Percentiles rank a stretch among this genome's conserved stretches.
phyloP scores from a whole-genome alignment of 2,888 invertebrate genomes.

The Xylota sylvarum region DNA sequence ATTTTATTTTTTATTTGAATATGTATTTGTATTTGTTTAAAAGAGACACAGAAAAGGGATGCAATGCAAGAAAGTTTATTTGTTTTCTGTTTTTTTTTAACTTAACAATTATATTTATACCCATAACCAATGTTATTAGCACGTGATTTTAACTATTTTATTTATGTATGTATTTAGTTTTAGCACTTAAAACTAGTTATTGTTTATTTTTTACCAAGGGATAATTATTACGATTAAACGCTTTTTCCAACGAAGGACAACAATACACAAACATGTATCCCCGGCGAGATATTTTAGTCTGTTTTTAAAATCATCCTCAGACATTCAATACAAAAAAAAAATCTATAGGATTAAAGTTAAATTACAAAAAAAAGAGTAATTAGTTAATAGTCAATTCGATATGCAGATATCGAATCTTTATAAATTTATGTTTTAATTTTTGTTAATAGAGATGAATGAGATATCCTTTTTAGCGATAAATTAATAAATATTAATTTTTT shows the following conservation, averaged over 20 bases:
- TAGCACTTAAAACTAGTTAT: constrained; percentile 19
- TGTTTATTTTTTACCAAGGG: not conserved
- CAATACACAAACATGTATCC: constrained; percentile 6
- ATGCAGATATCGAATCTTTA: constrained; percentile 18
- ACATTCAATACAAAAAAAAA: constrained; percentile 20
- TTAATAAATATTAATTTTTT: constrained; percentile 40
- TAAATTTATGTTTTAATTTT: constrained; percentile 43
- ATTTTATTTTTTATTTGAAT: constrained; percentile 7
- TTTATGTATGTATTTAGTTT: constrained; percentile 33
- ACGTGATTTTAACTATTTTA: constrained; percentile 22
- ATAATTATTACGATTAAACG: not conserved
- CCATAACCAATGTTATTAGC: constrained; percentile 68
- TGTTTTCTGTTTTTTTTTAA: constrained; percentile 24
- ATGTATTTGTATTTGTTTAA: constrained; percentile 17
- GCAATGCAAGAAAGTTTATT: constrained; percentile 57
- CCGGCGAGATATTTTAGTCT: not conserved
- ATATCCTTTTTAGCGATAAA: constrained; percentile 51
- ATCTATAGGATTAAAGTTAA: constrained; percentile 27
- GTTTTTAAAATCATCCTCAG: constrained; percentile 1
- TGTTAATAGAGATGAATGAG: constrained; percentile 74
- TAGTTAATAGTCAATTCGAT: constrained; percentile 39
- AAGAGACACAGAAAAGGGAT: constrained; percentile 61
- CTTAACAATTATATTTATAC: constrained; percentile 43
- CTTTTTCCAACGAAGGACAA: constrained; percentile 16
- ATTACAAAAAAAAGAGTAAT: not conserved